Base-by-base conservation (phyloP, 1,140 invertebrate genomes). In the Calosoma granatense region DNA sequence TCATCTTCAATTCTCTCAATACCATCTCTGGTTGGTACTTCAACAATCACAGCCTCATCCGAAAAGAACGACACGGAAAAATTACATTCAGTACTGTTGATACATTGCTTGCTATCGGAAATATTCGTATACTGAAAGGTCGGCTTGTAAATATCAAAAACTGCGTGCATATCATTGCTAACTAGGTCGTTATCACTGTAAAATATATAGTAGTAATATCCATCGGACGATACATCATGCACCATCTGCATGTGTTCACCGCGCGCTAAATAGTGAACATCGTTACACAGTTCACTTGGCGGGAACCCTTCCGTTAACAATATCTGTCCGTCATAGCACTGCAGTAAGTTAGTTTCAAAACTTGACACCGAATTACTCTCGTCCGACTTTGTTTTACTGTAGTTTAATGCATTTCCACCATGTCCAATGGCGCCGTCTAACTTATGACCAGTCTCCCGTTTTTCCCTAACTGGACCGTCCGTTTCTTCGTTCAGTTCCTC, bases 131-230 rank as follows among this genome's bases (percentile, higher is more conserved):
- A 87, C 67, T 84, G 81, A 70, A 87, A 87, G 58, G 86, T 85
- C 3, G 88, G 86, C 64, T 90, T 91, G 64, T 85, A 85, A 64
- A 91, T 89, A 74, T 89, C 84, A 72, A 91, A 90, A 60, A 87
- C 78, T 11, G 84, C 86, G 72, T 89, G 84, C 60, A 91, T 87
- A 67, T 87, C 82, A 71, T 90, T 91, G 2, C 74, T 78, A 9
- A 84, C 81, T 57, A 83, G 73, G 69, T 90, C 87, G 73, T 90
- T 89, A 67, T 90, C 87, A 63, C 86, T 88, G 64, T 89, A 90
- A 73, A 91, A 90, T 60, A 90, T 88, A 67, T 89, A 90, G 72
- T 90, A 90, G 69, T 90, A 91, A 70, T 90, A 90, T 6, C 87
- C 88, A 70, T 87, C 81, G 39, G 80, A 74, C 21, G 74, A 69